Evolutionary conservation across 2,888 invertebrate species (phyloP).

Genomic region (Lasioglossum villosulum): DNA sequence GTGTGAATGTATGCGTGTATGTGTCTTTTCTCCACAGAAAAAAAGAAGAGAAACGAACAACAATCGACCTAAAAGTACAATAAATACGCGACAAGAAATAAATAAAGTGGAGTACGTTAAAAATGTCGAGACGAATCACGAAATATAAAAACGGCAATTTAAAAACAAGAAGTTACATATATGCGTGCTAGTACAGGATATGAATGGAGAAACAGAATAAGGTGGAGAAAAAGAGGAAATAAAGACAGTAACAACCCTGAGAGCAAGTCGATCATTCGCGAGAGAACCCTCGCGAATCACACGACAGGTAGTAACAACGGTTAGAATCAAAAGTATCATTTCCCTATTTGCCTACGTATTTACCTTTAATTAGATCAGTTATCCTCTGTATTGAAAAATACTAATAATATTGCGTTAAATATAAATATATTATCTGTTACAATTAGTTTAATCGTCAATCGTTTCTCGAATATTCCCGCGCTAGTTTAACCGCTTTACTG

Average conservation of each 20-base stretch:
- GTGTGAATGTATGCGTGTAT: neutral
- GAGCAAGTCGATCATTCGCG: conserved; percentile 73
- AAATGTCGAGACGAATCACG: neutral
- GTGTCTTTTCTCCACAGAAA: conserved; percentile 6
- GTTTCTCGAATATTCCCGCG: conserved; percentile 64
- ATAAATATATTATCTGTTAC: conserved; percentile 81
- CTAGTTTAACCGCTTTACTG: conserved; percentile 48
- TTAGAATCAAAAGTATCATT: conserved; percentile 74
- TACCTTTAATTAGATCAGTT: conserved; percentile 78
- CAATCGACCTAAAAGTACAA: conserved; percentile 34
- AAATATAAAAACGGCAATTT: neutral
- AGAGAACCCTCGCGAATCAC: conserved; percentile 40
- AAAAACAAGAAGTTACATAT: no score
- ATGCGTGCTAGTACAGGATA: neutral
- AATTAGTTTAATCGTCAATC: conserved; percentile 74
- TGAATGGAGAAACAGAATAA: neutral
- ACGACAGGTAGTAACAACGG: conserved; percentile 72
- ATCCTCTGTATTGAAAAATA: conserved; percentile 79
- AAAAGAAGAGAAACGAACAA: conserved; percentile 14
- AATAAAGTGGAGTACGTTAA: neutral
- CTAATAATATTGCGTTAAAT: conserved; percentile 81
- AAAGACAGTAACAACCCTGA: conserved; percentile 80
- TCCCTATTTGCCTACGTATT: conserved; percentile 79
- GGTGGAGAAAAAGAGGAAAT: conserved; percentile 48
- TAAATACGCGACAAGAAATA: conserved; percentile 35